Evolutionary conservation across 1,140 invertebrate species (phyloP), one percentile per base, ranked within the genome.

Genomic region (Heliconius hewitsoni): DNA sequence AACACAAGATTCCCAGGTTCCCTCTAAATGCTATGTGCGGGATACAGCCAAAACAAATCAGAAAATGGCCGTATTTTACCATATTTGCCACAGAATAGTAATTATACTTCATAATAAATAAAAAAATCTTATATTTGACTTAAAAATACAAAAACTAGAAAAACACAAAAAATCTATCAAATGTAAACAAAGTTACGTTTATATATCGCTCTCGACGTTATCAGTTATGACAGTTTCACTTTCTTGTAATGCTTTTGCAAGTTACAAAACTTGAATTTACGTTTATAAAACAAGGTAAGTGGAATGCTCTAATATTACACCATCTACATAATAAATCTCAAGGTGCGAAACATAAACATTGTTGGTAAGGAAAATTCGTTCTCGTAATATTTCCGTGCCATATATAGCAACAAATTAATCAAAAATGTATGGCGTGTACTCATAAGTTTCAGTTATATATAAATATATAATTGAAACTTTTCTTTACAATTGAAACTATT

Each of bases 201-300:
- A 73, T 73, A 73, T 78, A 73, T 57, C 77, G 55, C 71, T 73
- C 19, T 73, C 76, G 30, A 42, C 39, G 27, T 74, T 70, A 80
- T 73, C 72, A 71, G 72, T 19, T 81, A 77, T 79, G 75, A 82
- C 81, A 82, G 78, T 79, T 72, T 80, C 75, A 78, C 80, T 80
- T 80, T 82, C 77, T 74, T 72, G 60, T 66, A 76, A 73, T 78
- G 81, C 73, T 66, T 79, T 79, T 82, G 71, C 74, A 34, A 71
- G 60, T 85, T 85, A 81, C 84, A 81, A 81, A 83, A 81, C 82
- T 74, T 73, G 76, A 79, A 83, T 82, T 77, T 79, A 83, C 82
- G 81, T 85, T 85, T 82, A 82, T 83, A 85, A 81, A 84, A 80
- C 84, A 80, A 85, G 84, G 84, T 82, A 85, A 83, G 73, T 77